These are phyloP conservation scores for Cantharis rufa DNA, from an alignment of 2,888 invertebrate species.

Conservation along the genomic window DNA sequence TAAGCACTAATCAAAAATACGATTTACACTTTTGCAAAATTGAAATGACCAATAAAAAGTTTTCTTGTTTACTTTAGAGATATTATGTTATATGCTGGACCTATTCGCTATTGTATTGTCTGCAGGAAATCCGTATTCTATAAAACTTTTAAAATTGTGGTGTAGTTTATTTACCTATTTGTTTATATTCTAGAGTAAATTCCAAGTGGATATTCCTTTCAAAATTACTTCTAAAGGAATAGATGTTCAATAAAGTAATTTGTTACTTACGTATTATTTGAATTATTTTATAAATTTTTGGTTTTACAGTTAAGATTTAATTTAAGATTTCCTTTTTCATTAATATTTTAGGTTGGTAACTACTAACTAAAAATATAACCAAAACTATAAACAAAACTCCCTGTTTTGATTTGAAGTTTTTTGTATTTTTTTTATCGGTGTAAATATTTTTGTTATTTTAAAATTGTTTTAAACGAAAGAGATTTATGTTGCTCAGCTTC, in stretches of 20 bases:
- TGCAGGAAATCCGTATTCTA: background rate
- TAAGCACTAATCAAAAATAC: background rate
- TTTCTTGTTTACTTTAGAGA: background rate
- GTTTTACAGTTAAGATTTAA: no score
- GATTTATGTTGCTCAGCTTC: background rate
- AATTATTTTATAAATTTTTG: no score
- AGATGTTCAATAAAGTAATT: no score
- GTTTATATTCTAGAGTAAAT: background rate
- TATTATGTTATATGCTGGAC: background rate
- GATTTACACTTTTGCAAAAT: background rate
- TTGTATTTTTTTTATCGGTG: no score
- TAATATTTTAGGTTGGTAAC: no score
- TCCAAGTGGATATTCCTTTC: background rate
- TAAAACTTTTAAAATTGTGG: background rate
- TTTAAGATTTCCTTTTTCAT: no score
- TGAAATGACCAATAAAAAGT: background rate
- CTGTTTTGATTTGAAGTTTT: no score
- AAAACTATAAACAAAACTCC: no score
- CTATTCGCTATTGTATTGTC: background rate
- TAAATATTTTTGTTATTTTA: background rate
- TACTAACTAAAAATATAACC: no score
- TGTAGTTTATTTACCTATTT: background rate
- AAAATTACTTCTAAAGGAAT: background rate
- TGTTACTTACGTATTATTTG: no score
- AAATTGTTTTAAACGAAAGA: background rate